phyloP scores from a whole-genome alignment of 2,888 invertebrate species.

The Xestia sexstrigata region DNA sequence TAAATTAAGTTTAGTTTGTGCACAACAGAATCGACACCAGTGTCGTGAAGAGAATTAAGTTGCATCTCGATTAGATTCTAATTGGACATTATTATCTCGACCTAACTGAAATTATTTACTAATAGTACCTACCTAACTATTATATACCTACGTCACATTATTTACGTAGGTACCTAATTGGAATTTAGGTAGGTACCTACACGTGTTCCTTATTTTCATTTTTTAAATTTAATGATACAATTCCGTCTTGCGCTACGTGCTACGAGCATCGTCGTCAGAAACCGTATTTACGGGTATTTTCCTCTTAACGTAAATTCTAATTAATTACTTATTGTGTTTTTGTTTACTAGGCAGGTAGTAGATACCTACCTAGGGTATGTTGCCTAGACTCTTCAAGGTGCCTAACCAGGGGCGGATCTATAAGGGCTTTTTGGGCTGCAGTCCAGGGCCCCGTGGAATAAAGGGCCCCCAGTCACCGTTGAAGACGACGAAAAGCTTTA shows the following conservation, averaged over 20 bases:
- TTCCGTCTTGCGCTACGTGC: not conserved
- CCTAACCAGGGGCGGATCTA: no score
- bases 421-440: no score
- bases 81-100: not conserved
- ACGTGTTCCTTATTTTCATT: slow-evolving; percentile 30
- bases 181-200: not conserved
- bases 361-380: not conserved
- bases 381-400: not conserved
- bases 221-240: slow-evolving; percentile 5
- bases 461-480: no score
- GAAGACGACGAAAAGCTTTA: no score
- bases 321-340: not conserved
- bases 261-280: not conserved
- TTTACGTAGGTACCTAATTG: not conserved
- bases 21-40: no score
- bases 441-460: no score
- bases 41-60: not conserved
- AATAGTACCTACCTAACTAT: not conserved
- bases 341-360: not conserved
- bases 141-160: slow-evolving; percentile 3
- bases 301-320: not conserved
- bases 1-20: no score
- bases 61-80: not conserved
- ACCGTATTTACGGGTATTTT: slow-evolving; percentile 2
- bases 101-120: not conserved